Evolutionary conservation across 92 coral and sea anemone species (phyloP).

Genomic region (Blastomussa wellsi): DNA sequence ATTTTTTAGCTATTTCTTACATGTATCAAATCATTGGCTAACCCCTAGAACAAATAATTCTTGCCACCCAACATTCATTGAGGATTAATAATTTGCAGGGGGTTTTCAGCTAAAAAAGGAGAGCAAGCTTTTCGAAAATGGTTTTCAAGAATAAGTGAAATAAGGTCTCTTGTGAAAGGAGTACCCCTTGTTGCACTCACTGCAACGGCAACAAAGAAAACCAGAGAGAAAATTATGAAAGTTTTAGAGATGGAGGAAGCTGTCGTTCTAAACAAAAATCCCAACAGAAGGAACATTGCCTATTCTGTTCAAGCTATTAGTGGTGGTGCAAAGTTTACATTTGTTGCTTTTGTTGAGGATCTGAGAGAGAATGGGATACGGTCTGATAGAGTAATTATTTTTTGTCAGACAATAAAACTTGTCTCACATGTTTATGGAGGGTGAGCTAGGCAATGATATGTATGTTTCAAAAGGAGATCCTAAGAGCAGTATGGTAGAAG

Average conservation of each 20-base stretch:
- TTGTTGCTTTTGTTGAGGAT: slow-evolving; percentile 36
- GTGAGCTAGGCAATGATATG: slow-evolving; percentile 32
- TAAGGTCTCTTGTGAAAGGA: slow-evolving; percentile 28
- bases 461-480: slow-evolving; percentile 6
- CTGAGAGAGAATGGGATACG: slow-evolving; percentile 25
- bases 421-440: slow-evolving; percentile 48
- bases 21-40: background rate
- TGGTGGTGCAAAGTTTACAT: slow-evolving; percentile 48
- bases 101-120: slow-evolving; percentile 31
- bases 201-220: slow-evolving; percentile 28
- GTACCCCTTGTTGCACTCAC: slow-evolving; percentile 18
- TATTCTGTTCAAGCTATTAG: slow-evolving; percentile 49
- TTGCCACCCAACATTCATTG: background rate
- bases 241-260: slow-evolving; percentile 31
- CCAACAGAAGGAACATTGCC: slow-evolving; percentile 50
- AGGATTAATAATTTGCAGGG: background rate
- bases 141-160: slow-evolving; percentile 39
- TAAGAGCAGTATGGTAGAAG: slow-evolving; percentile 48
- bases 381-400: slow-evolving; percentile 51
- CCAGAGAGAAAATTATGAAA: slow-evolving; percentile 28
- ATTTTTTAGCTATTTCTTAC: background rate
- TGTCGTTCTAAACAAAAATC: slow-evolving; percentile 33
- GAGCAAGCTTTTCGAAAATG: slow-evolving; percentile 38
- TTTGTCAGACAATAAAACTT: slow-evolving; percentile 65
- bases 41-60: background rate